Conservation (phyloP, 2,888 invertebrate species). For the Conistra vaccinii region DNA sequence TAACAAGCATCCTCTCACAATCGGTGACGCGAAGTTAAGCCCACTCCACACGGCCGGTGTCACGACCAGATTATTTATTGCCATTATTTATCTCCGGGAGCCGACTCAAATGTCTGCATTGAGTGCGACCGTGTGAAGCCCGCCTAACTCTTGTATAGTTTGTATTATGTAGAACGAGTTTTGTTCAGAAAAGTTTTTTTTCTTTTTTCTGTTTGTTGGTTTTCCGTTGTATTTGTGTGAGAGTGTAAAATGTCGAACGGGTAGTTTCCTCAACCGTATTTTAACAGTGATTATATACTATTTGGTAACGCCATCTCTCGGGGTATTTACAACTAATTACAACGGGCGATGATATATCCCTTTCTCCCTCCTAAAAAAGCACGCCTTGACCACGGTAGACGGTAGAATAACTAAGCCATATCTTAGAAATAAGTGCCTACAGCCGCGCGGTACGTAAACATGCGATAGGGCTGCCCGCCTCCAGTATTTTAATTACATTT, state of each 20-base stretch:
- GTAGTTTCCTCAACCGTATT: not conserved
- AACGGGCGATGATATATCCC: too few relatives aligned
- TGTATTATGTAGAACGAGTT: constrained; percentile 35
- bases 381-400: too few relatives aligned
- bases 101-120: constrained; percentile 72
- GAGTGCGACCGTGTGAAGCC: constrained; percentile 65
- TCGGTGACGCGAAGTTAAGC: constrained; percentile 80
- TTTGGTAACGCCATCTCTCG: too few relatives aligned
- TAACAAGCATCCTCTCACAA: constrained; percentile 67
- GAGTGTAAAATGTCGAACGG: not conserved
- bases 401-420: too few relatives aligned
- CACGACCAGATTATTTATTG: constrained; percentile 87
- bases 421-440: too few relatives aligned
- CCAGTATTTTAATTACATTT: too few relatives aligned
- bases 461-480: too few relatives aligned
- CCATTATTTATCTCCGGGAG: constrained; percentile 84
- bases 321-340: too few relatives aligned
- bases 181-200: constrained; percentile 23
- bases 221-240: constrained; percentile 6
- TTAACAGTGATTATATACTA: not conserved
- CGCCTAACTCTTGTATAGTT: constrained; percentile 57
- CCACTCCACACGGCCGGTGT: constrained; percentile 86
- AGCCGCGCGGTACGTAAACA: too few relatives aligned
- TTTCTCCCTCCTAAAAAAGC: too few relatives aligned
- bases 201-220: not conserved